Evolutionary conservation across 2,888 invertebrate genomes (phyloP), one percentile per base, ranked within the genome.

Genomic region (Minunthozetes semirufus): DNA sequence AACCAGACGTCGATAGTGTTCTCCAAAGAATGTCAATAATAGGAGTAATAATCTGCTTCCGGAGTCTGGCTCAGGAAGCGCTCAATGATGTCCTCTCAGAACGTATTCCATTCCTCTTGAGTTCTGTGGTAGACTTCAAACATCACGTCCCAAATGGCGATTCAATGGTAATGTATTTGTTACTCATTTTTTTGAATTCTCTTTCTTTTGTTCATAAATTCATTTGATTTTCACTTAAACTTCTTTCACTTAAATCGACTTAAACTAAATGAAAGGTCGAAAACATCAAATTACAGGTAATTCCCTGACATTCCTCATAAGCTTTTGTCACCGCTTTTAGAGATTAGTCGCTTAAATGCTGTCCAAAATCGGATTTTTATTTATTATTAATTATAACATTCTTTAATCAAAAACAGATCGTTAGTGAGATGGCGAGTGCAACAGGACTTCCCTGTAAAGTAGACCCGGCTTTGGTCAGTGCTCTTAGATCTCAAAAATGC

Each of bases 401-500:
- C 42, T 13, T 42, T 42, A 9, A 6, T 6, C 42, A 6, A 42
- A 6, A 89, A 86, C 87, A 95, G 82, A 89, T 94, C 48, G 94
- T 98, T 75, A 93, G 92, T 77, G 99, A 99, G 84, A 94, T 99
- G 94, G 94, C 96, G 2, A 93, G 96, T 0, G 94, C 98, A 0
- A 95, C 96, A 19, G 99, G 99, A 0, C 85, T 97, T 76, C 86
- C 89, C 0, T 95, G 96, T 82, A 92, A 93, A 84, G 94, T 99
- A 0, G 99, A 99, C 83, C 95, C 98, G 0, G 93, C 94, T 0
- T 85, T 99, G 72, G 93, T 96, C 8, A 89, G 90, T 50, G 94
- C 96, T 0, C 84, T 99, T 11, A 89, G 93, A 79, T 89, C 90
- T 77, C 94, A 97, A 81, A 96, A 95, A 83, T 84, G 82, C 79